Evolutionary conservation across 2,113 vertebrate genomes (phyloP), one percentile per base, ranked within the genome.

Genomic region (Etia nguti): DNA sequence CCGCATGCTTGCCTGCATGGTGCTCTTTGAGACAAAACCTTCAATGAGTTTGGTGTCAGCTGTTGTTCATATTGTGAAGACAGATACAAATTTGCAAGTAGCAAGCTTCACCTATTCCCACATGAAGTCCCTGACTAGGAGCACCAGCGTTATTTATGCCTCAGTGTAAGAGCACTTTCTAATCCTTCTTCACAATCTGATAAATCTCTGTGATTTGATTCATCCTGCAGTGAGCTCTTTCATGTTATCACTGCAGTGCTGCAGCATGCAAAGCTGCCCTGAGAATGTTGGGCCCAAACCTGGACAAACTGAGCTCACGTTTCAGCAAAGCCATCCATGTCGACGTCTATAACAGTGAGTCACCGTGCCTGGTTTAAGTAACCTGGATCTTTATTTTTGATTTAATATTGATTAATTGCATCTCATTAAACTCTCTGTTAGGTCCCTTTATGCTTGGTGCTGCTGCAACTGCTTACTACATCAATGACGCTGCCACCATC

Each of bases 101-200:
- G 95, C 94, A 77, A 97, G 96, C 86, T 98, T 98, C 11, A 88
- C 95, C 20, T 97, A 97, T 80, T 97, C 97, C 79, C 94, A 98
- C 85, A 96, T 98, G 92, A 97, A 96, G 90, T 94, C 96, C 70
- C 88, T 98, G 89, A 90, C 97, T 5, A 97, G 94, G 90, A 96
- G 95, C 91, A 95, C 90, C 0, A 48, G 93, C 10, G 93, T 96
- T 0, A 95, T 95, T 34, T 86, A 89, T 1, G 90, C 94, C 52
- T 86, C 95, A 65, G 84, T 97, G 98, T 98, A 96, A 97, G 97
- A 73, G 22, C 20, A 12, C n/a, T 29, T 13, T 41, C 20, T 82
- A 5, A 62, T 79, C 50, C 6, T 8, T 2, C 26, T 55, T 68
- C 16, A 68, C 41, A 8, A 62, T 73, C 12, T 48, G 24, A 13